phyloP scores from a whole-genome alignment of 2,113 vertebrate genomes.

The Paramormyrops kingsleyae region DNA sequence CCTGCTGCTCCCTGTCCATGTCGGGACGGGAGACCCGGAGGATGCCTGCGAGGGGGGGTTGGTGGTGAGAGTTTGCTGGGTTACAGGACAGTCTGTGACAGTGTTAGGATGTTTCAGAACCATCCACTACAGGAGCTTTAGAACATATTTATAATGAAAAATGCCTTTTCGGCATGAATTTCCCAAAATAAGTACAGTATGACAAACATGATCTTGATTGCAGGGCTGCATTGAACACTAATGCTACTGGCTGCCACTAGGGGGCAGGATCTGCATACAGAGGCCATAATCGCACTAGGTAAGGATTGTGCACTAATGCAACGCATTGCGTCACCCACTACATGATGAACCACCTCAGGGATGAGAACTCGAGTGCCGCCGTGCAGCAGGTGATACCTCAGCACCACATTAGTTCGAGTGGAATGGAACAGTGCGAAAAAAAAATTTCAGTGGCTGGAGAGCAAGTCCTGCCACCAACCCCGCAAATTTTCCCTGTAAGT shows the following conservation, averaged over 20 bases:
- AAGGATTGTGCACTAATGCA: too few relatives aligned
- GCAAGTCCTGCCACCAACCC: too few relatives aligned
- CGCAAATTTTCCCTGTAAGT: too few relatives aligned
- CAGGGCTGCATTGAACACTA: neutral
- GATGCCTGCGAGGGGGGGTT: constrained; percentile 60
- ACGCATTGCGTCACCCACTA: too few relatives aligned
- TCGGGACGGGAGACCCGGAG: constrained; percentile 86
- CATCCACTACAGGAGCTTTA: too few relatives aligned
- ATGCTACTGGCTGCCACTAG: neutral
- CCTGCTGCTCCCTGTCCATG: constrained; percentile 90
- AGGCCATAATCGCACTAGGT: neutral
- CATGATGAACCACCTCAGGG: too few relatives aligned
- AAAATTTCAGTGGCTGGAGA: too few relatives aligned
- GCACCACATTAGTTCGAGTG: too few relatives aligned
- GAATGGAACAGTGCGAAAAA: too few relatives aligned
- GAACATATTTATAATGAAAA: neutral
- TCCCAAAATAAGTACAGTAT: neutral
- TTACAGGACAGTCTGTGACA: neutral
- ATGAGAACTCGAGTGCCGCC: too few relatives aligned
- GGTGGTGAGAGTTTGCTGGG: too few relatives aligned
- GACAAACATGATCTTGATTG: neutral
- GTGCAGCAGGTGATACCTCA: too few relatives aligned
- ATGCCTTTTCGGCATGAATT: neutral
- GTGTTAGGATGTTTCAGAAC: neutral
- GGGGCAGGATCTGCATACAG: neutral